A percentile compares a stretch with the other conserved stretches of the same genome.
phyloP scores from a whole-genome alignment of 2,113 vertebrate species.

The Equus quagga region DNA sequence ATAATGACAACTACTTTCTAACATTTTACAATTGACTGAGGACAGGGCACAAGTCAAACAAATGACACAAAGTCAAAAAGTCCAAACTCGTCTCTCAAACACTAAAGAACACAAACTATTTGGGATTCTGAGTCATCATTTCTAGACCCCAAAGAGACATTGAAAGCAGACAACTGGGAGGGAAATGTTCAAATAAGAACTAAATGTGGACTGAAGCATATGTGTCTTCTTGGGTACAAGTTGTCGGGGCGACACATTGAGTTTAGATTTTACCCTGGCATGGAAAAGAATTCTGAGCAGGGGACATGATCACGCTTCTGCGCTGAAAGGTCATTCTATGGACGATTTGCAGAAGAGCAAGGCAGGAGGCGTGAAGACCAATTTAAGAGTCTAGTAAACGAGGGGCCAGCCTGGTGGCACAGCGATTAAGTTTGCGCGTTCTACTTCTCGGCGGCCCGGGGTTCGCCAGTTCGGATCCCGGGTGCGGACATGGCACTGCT shows the following conservation, averaged over 20 bases:
- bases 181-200: constrained; percentile 17
- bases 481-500: too few relatives aligned
- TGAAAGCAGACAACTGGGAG: not conserved
- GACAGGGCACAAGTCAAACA: not conserved
- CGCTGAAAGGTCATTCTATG: not conserved
- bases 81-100: not conserved
- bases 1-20: not conserved
- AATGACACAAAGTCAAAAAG: not conserved
- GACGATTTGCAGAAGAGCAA: not conserved
- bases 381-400: not conserved
- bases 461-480: too few relatives aligned
- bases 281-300: not conserved
- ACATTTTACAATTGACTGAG: not conserved
- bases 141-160: constrained; percentile 8
- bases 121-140: not conserved
- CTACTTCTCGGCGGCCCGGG: too few relatives aligned
- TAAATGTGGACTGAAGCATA: not conserved
- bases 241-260: not conserved
- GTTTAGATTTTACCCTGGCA: constrained; percentile 20
- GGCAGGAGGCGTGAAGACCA: not conserved
- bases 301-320: rapidly evolving
- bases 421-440: not conserved
- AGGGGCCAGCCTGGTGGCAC: not conserved
- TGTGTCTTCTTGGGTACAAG: constrained; percentile 29
- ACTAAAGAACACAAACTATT: not conserved